Evolutionary conservation across 2,797 vertebrate species (phyloP), one percentile per base, ranked within the genome.

Genomic region (Acestrorhynchus altus): DNA sequence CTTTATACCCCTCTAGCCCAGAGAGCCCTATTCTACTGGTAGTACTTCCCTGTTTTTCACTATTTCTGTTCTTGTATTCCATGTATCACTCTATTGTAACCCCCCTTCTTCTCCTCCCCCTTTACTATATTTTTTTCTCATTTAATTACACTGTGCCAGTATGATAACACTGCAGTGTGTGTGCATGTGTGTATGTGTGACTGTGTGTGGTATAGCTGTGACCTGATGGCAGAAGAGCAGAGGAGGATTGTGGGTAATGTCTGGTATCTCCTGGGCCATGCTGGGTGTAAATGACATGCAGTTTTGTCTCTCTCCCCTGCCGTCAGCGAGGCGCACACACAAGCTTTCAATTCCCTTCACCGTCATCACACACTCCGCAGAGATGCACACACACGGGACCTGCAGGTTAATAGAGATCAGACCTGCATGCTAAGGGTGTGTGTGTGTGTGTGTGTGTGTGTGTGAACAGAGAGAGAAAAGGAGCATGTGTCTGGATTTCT

Each of bases 221-320:
- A 57, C 54, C 20, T 28, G 4, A 24, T n/a, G 9, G 51, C 20
- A 28, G 54, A 13, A 28, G 24, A 56, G 24, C 8, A 12, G 20
- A 28, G 54, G 24, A 57, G 54, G 54, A 54, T 54, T 54, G 51
- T 54, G 51, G 51, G 51, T 54, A 61, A 70, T 60, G 76, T 79
- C 85, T 84, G 74, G 78, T 85, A 28, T 74, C 83, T 88, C 90
- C 87, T 87, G 52, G 88, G 89, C 88, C 88, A 85, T 83, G 84
- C 71, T 11, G 65, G 76, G 90, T 91, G 90, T 91, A 92, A 93
- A 94, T 94, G 93, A 91, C 92, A 91, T 89, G 90, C 84, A 87
- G 84, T 84, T 87, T 81, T 79, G 84, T 81, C 87, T 87, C 79
- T 15, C 42, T 67, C 40, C 60, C 72, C 65, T 46, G n/a, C 51